These are phyloP conservation scores for Nesoenas mayeri DNA, from an alignment of 2,113 vertebrate species.

Conservation along the genomic window DNA sequence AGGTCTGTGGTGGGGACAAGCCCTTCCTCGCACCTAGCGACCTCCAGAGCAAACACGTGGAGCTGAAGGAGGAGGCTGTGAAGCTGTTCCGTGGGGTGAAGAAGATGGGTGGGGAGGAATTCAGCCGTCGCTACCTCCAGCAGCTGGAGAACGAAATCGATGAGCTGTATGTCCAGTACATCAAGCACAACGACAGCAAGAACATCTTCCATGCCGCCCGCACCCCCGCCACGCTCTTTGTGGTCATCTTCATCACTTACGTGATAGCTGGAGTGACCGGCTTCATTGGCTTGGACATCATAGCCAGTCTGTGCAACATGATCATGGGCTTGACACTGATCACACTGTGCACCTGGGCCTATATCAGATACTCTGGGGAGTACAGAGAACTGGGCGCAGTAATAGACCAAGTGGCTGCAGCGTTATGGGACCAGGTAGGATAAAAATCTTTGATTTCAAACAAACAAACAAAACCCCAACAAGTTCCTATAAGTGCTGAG, in stretches of 20 bases:
- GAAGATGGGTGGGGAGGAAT: slow-evolving; percentile 99
- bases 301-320: slow-evolving; percentile 98
- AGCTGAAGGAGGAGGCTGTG: slow-evolving; percentile 88
- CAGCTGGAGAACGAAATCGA: slow-evolving; percentile 94
- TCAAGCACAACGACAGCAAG: slow-evolving; percentile 99
- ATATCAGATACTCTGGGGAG: slow-evolving; percentile 98
- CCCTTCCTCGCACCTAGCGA: slow-evolving; percentile 94
- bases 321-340: slow-evolving; percentile 96
- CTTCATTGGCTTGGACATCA: slow-evolving; percentile 96
- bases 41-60: slow-evolving; percentile 86
- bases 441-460: not conserved
- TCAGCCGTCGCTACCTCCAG: slow-evolving; percentile 95
- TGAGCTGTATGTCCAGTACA: slow-evolving; percentile 96
- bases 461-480: not conserved
- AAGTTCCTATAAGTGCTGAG: not conserved
- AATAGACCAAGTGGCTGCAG: slow-evolving; percentile 98
- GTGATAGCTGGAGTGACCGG: slow-evolving; percentile 94
- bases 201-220: slow-evolving; percentile 99
- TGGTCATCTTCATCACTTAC: slow-evolving; percentile 98
- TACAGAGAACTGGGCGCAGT: slow-evolving; percentile 96
- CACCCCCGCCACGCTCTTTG: slow-evolving; percentile 96
- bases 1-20: slow-evolving; percentile 95
- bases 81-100: slow-evolving; percentile 92
- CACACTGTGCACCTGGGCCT: slow-evolving; percentile 98
- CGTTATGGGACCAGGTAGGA: slow-evolving; percentile 97